Evolutionary conservation across 2,888 invertebrate species (phyloP).

Genomic region (Meiosimyza decipiens): DNA sequence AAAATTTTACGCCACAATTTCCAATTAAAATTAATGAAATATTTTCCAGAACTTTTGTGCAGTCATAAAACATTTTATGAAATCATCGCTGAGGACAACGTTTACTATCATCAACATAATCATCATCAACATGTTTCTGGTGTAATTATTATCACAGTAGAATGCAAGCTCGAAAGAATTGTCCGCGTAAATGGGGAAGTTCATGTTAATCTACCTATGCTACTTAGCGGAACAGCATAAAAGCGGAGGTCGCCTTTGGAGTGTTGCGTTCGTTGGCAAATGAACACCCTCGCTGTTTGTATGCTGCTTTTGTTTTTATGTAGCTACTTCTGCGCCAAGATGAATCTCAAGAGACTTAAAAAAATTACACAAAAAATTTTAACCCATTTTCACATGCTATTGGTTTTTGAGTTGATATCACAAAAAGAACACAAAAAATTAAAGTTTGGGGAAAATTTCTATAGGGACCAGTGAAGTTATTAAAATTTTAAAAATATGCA

Average conservation of each 20-base stretch:
- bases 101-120: slow-evolving; percentile 42
- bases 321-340: neutral
- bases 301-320: too few relatives aligned
- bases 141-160: neutral
- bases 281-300: slow-evolving; percentile 26
- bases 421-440: too few relatives aligned
- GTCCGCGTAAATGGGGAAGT: neutral
- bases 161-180: neutral
- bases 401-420: too few relatives aligned
- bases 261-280: slow-evolving; percentile 12
- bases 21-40: slow-evolving; percentile 67
- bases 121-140: slow-evolving; percentile 50
- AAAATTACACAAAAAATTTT: too few relatives aligned
- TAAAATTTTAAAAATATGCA: too few relatives aligned
- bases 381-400: too few relatives aligned
- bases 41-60: slow-evolving; percentile 51
- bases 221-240: neutral
- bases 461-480: too few relatives aligned
- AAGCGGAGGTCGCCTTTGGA: neutral
- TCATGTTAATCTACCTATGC: neutral
- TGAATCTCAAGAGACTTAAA: neutral
- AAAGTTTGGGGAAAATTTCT: too few relatives aligned
- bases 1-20: slow-evolving; percentile 57
- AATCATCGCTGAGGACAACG: slow-evolving; percentile 17
- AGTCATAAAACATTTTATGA: slow-evolving; percentile 57